These are phyloP conservation scores for Sitta europaea DNA, from an alignment of 2,113 vertebrate genomes.

Conservation along the genomic window DNA sequence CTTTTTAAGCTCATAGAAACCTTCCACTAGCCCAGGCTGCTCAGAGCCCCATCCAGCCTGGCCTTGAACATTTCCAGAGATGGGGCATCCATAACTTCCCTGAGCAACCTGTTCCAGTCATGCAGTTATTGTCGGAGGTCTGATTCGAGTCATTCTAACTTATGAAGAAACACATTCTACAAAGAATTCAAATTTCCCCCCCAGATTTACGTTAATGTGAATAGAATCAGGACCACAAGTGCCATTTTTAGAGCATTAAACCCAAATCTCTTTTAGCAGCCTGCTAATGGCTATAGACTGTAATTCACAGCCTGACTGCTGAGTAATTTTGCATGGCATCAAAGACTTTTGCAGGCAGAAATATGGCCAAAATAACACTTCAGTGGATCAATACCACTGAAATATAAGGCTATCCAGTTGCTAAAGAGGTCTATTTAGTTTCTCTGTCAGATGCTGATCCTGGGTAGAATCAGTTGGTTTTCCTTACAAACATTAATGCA, in stretches of 20 bases:
- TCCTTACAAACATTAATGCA: background rate
- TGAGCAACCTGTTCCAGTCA: background rate
- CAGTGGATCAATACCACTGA: slow-evolving; percentile 62
- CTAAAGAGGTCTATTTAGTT: slow-evolving; percentile 61
- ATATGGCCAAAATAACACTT: slow-evolving; percentile 60
- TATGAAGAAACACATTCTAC: background rate
- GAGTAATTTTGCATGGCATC: slow-evolving; percentile 52
- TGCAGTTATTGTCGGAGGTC: background rate
- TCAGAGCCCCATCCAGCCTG: background rate
- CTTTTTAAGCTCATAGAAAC: background rate
- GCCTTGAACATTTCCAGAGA: background rate
- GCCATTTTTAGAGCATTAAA: background rate
- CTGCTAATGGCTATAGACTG: slow-evolving; percentile 4
- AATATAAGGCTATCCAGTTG: slow-evolving; percentile 56
- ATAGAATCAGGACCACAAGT: background rate
- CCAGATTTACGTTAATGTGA: background rate
- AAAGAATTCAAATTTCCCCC: fast-evolving
- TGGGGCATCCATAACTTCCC: background rate
- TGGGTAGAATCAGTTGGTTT: background rate
- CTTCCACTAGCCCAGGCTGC: background rate
- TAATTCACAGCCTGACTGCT: slow-evolving; percentile 31
- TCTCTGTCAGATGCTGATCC: background rate
- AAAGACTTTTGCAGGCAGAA: slow-evolving; percentile 56
- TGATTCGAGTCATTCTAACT: background rate
- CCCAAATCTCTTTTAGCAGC: background rate